Evolutionary conservation across 2,888 invertebrate genomes (phyloP).

Genomic region (Drosophila infuscata): DNA sequence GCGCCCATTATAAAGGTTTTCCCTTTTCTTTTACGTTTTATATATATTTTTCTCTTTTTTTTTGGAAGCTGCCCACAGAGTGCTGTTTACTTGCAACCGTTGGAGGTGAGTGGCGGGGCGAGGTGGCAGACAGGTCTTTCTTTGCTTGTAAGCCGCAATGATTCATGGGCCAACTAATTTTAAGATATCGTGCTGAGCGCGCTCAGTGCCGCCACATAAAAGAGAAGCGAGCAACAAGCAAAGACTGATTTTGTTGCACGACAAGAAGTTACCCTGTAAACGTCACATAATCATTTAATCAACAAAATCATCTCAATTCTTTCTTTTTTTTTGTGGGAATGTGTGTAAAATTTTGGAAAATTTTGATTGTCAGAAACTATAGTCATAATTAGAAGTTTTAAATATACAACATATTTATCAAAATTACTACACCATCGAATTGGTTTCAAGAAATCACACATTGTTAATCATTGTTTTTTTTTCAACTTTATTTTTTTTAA

Average conservation of each 20-base stretch:
- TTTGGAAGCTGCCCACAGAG: constrained; percentile 6
- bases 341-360: background rate
- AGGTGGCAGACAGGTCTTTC: constrained; percentile 5
- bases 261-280: constrained; percentile 2
- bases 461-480: background rate
- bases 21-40: constrained; percentile 37
- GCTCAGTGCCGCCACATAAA: constrained; percentile 18
- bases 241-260: background rate
- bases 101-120: background rate
- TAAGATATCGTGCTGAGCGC: constrained; percentile 48
- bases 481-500: too few species aligned
- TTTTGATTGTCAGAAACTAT: background rate
- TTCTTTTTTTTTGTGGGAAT: background rate
- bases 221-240: background rate
- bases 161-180: constrained; percentile 56
- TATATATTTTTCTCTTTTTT: background rate
- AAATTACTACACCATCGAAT: background rate
- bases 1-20: constrained; percentile 49
- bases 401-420: background rate
- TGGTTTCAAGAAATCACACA: background rate
- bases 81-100: background rate
- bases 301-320: background rate
- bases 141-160: constrained; percentile 41
- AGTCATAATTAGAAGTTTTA: background rate
- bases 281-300: background rate